Evolutionary conservation across 2,888 invertebrate species (phyloP).

Genomic region (Apotomis turbidana): DNA sequence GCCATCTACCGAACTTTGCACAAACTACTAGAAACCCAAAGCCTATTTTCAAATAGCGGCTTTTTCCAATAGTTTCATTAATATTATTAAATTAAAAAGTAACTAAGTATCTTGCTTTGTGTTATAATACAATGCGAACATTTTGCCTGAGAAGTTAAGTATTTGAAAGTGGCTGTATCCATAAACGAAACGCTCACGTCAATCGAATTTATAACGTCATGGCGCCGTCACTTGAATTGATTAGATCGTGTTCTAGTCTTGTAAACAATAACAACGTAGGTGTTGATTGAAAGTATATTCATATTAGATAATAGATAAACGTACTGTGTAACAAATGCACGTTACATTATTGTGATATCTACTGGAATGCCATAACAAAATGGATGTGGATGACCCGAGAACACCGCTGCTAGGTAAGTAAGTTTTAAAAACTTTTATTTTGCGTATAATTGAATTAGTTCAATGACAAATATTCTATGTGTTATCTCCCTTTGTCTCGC

Average conservation of each 20-base stretch:
- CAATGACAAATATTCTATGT: background rate
- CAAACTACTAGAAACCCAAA: too few species aligned
- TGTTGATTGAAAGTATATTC: conserved; percentile 9
- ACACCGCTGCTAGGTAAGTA: conserved; percentile 37
- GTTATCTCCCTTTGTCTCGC: conserved; percentile 6
- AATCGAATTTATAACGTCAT: conserved; percentile 28
- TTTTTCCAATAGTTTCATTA: too few species aligned
- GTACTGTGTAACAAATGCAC: conserved; percentile 18
- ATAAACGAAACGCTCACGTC: conserved; percentile 15
- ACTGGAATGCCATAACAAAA: conserved; percentile 19
- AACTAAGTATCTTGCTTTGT: too few species aligned
- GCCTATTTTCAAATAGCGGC: too few species aligned
- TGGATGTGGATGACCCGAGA: conserved; percentile 36
- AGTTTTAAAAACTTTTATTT: background rate
- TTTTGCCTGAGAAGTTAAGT: too few species aligned
- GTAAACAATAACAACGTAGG: conserved; percentile 31
- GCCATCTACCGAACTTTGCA: too few species aligned
- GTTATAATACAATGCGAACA: too few species aligned
- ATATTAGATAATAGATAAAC: conserved; percentile 21
- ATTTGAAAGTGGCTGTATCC: background rate
- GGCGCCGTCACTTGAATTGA: conserved; percentile 11
- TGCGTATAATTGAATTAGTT: conserved; percentile 29
- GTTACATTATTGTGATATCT: background rate
- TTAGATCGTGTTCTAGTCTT: background rate
- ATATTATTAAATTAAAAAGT: too few species aligned